Percentiles rank a stretch among this genome's conserved stretches.
Evolutionary conservation across 2,888 invertebrate genomes (phyloP).

Genomic region (Ochropleura leucogaster): DNA sequence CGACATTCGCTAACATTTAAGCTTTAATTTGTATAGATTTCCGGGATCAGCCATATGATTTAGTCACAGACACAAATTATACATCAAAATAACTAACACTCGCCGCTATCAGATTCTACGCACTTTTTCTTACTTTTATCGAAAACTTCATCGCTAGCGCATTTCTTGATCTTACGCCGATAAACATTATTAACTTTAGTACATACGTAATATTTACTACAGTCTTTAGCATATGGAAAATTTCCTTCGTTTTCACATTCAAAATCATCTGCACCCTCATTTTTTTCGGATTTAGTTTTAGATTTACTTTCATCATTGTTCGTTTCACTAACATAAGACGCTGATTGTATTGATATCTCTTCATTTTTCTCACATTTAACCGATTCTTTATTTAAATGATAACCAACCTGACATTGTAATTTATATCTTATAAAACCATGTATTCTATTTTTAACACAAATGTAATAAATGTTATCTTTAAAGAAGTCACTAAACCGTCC

Average conservation of each 20-base stretch:
- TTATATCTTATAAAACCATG: conserved; percentile 78
- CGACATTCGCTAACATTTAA: not conserved
- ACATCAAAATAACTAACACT: conserved; percentile 65
- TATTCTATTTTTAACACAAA: conserved; percentile 79
- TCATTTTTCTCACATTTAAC: conserved; percentile 74
- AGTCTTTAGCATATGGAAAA: conserved; percentile 76
- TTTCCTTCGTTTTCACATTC: conserved; percentile 68
- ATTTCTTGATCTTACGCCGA: conserved; percentile 81
- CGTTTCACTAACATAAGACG: conserved; percentile 55
- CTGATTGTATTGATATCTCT: conserved; percentile 43
- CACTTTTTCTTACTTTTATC: conserved; percentile 81
- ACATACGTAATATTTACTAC: conserved; percentile 87
- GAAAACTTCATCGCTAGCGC: conserved; percentile 84
- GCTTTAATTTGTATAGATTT: not conserved
- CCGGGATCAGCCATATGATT: not conserved
- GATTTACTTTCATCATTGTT: conserved; percentile 65
- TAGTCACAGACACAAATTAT: conserved; percentile 2
- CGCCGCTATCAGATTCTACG: conserved; percentile 79
- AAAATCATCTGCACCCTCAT: conserved; percentile 44
- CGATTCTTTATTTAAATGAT: conserved; percentile 77
- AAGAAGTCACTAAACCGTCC: conserved; percentile 83
- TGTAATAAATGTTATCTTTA: conserved; percentile 83
- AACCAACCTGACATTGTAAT: conserved; percentile 82
- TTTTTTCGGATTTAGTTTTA: conserved; percentile 49
- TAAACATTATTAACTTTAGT: conserved; percentile 74